A percentile compares a stretch with the other conserved stretches of the same genome.
These are phyloP conservation scores for Cataglyphis livida DNA, from an alignment of 2,888 invertebrate species.

Conservation along the genomic window DNA sequence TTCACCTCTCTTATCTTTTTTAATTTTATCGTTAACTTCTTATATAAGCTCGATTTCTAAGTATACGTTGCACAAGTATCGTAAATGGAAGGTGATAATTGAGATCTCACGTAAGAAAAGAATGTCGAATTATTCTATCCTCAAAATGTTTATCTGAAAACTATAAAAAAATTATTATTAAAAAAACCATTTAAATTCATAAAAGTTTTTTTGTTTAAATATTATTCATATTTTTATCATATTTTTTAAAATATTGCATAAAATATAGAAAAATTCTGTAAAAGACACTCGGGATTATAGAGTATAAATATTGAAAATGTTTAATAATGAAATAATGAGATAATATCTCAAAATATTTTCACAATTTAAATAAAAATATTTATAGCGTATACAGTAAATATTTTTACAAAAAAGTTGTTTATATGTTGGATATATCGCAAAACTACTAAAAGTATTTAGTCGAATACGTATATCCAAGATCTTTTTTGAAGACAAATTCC, in stretches of 20 bases:
- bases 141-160: neutral
- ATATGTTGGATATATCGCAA: neutral
- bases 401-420: constrained; percentile 20
- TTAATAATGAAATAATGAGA: neutral
- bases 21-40: constrained; percentile 47
- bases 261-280: neutral
- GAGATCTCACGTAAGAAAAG: neutral
- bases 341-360: neutral
- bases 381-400: neutral
- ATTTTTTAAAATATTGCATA: neutral
- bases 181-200: neutral
- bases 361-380: neutral
- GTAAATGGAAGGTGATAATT: constrained; percentile 17
- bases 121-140: neutral
- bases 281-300: neutral
- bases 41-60: constrained; percentile 36
- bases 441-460: constrained; percentile 25
- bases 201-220: neutral
- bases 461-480: neutral
- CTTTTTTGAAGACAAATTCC: neutral
- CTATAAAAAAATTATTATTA: neutral
- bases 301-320: neutral
- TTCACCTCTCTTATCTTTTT: too few species aligned
- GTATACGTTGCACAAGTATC: constrained; percentile 33
- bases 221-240: neutral